These are phyloP conservation scores for Leptobrachium ailaonicum DNA, from an alignment of 2,113 vertebrate genomes.

Conservation along the genomic window DNA sequence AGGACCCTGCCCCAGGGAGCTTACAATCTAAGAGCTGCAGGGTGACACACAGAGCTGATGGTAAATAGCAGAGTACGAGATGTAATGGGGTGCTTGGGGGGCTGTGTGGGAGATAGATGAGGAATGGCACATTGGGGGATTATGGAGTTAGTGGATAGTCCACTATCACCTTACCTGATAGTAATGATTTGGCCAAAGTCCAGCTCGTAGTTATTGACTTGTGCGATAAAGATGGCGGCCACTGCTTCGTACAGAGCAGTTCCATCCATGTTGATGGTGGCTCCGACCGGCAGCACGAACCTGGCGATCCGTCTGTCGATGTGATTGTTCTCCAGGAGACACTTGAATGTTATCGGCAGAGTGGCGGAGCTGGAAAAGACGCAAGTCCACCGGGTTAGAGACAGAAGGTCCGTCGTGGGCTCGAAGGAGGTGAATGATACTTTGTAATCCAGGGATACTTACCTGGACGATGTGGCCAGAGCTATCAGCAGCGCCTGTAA, in stretches of 20 bases:
- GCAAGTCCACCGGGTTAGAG: not conserved
- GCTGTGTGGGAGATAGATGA: no score
- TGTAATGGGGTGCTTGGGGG: no score
- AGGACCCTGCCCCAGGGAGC: no score
- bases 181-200: slow-evolving; percentile 97
- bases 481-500: slow-evolving; percentile 95
- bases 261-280: slow-evolving; percentile 97
- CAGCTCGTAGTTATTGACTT: slow-evolving; percentile 95
- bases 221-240: slow-evolving; percentile 95
- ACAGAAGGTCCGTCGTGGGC: not conserved
- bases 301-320: slow-evolving; percentile 93
- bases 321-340: slow-evolving; percentile 96
- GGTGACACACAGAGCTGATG: no score
- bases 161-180: slow-evolving; percentile 76
- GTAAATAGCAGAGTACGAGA: no score
- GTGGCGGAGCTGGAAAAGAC: slow-evolving; percentile 85
- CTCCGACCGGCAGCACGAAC: slow-evolving; percentile 91
- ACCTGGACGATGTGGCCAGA: slow-evolving; percentile 96
- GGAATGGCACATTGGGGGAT: no score
- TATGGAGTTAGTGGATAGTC: no score
- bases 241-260: slow-evolving; percentile 93
- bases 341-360: slow-evolving; percentile 98
- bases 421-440: not conserved
- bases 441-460: slow-evolving; percentile 30
- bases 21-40: no score